These are phyloP conservation scores for Brachypodius melanocephalos DNA, from an alignment of 2,113 vertebrate genomes.

Conservation along the genomic window DNA sequence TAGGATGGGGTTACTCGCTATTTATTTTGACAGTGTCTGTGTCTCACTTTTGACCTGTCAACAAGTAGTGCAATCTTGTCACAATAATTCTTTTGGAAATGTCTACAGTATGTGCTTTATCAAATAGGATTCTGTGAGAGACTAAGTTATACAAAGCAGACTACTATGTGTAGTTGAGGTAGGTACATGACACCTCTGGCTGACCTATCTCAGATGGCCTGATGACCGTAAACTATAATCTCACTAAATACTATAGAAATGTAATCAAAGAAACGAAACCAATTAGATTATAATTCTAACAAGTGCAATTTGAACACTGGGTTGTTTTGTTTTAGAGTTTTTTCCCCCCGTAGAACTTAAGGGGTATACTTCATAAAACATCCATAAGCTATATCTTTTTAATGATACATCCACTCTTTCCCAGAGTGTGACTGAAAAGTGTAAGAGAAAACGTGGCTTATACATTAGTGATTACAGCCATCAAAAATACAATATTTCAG, in stretches of 20 bases:
- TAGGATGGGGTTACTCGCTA: background rate
- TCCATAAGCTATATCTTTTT: background rate
- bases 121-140: background rate
- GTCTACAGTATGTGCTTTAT: background rate
- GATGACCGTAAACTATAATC: background rate
- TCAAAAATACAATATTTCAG: background rate
- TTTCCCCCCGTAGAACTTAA: background rate
- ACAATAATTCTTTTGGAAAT: background rate
- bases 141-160: background rate
- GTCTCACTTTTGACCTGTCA: background rate
- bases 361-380: background rate
- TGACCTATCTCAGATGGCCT: background rate
- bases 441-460: background rate
- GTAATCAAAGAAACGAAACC: background rate
- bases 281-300: background rate
- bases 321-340: rapidly evolving
- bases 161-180: background rate
- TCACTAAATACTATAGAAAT: background rate
- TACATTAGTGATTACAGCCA: background rate
- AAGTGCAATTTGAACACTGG: background rate
- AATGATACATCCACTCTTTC: background rate
- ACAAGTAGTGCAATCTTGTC: background rate
- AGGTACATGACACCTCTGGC: background rate
- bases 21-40: background rate
- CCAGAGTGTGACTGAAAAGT: background rate